Evolutionary conservation across 2,113 vertebrate species (phyloP).

Genomic region (Microcebus murinus): DNA sequence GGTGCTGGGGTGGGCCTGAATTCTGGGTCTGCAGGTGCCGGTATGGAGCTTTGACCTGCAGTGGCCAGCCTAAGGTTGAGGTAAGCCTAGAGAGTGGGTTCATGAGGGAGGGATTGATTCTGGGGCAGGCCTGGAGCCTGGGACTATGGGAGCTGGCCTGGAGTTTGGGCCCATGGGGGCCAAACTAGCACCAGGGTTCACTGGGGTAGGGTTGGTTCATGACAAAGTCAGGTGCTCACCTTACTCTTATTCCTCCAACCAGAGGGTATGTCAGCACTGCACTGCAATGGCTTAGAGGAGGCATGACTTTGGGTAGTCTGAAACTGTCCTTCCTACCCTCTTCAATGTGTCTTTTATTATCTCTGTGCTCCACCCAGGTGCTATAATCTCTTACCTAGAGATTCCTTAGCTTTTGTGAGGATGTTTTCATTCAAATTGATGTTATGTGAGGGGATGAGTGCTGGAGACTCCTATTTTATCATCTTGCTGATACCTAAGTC

Average conservation of each 20-base stretch:
- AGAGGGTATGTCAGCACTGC: not conserved
- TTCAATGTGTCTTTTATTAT: not conserved
- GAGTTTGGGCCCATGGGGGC: not conserved
- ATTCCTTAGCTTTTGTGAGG: not conserved
- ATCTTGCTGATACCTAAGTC: not conserved
- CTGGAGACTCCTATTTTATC: not conserved
- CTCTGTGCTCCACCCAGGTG: not conserved
- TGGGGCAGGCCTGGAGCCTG: not conserved
- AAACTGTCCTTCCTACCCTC: not conserved
- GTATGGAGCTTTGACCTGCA: not conserved
- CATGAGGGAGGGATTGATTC: not conserved
- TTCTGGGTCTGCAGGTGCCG: not conserved
- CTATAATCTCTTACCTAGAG: not conserved
- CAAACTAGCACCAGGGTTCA: not conserved
- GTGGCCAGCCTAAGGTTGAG: not conserved
- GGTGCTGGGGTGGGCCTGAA: not conserved
- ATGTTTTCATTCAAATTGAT: not conserved
- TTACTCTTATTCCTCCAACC: not conserved
- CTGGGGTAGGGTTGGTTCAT: not conserved
- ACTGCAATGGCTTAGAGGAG: not conserved
- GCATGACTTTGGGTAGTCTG: not conserved
- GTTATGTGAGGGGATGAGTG: not conserved
- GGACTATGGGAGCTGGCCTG: not conserved
- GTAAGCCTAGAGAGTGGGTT: not conserved
- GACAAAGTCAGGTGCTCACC: not conserved